phyloP scores from a whole-genome alignment of 2,113 vertebrate genomes.

The Semnornis frantzii region DNA sequence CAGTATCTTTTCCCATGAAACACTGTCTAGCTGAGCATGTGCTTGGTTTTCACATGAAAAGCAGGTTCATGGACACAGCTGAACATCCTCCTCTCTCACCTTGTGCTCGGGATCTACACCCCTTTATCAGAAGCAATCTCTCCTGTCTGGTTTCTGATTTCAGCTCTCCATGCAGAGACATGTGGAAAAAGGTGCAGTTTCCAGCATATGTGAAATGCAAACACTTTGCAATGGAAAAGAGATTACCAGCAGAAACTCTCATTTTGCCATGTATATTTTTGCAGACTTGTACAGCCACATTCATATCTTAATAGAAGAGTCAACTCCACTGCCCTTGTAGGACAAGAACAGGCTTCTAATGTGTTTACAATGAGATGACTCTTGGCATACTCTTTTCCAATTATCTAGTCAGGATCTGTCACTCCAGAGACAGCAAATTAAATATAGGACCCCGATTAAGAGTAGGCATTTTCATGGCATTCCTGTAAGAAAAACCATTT shows the following conservation, averaged over 20 bases:
- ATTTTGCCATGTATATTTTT: neutral
- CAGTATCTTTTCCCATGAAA: fast-evolving
- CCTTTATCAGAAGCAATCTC: neutral
- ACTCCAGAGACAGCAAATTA: neutral
- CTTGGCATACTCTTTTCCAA: neutral
- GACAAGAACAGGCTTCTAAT: neutral
- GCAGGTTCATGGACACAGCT: fast-evolving
- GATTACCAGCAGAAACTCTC: neutral
- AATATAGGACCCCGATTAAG: neutral
- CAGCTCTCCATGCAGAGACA: neutral
- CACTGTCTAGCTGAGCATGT: neutral
- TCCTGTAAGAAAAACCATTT: neutral
- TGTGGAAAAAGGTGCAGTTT: neutral
- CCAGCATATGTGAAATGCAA: fast-evolving
- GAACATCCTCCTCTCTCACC: neutral
- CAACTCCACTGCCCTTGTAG: neutral
- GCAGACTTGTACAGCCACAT: neutral
- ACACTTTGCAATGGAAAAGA: neutral
- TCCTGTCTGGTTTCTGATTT: neutral
- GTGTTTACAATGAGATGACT: slow-evolving; percentile 8
- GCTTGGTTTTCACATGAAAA: neutral
- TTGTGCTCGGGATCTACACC: neutral
- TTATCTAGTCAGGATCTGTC: neutral
- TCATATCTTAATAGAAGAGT: neutral
- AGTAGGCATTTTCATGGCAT: neutral